Conservation (phyloP, 2,797 vertebrate species). For the Sebastes nivosus region DNA sequence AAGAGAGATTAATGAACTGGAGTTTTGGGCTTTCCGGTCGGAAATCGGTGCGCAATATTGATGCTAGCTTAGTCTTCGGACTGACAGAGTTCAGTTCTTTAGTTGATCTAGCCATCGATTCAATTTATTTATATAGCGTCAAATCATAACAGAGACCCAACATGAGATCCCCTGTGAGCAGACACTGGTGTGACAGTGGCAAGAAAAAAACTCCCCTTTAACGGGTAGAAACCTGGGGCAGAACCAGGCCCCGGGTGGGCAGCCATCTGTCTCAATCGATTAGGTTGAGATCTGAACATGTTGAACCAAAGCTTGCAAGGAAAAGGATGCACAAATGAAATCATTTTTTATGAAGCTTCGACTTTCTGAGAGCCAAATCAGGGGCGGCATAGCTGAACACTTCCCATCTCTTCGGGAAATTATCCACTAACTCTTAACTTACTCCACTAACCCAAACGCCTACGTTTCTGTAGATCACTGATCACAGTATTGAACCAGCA, state of each 20-base stretch:
- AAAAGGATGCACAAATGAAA: neutral
- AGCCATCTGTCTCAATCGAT: neutral
- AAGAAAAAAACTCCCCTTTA: neutral
- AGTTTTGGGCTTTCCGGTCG: neutral
- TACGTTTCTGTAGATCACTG: neutral
- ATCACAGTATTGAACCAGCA: neutral
- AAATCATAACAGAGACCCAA: neutral
- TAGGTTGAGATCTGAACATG: neutral
- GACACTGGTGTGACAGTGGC: too few species aligned
- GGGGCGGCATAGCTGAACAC: neutral
- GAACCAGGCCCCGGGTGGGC: neutral
- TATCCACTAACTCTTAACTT: neutral
- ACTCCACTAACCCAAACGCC: neutral
- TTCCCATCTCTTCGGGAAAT: neutral
- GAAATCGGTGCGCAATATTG: neutral
- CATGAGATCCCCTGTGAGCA: too few species aligned
- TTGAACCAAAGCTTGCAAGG: too few species aligned
- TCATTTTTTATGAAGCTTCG: neutral
- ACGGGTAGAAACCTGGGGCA: neutral
- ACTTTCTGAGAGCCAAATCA: neutral
- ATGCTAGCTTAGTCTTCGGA: neutral
- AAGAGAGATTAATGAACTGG: neutral
- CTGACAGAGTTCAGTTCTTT: too few species aligned
- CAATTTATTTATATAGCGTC: neutral
- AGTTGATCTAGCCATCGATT: neutral